Evolutionary conservation across 2,888 invertebrate species (phyloP).

Genomic region (Mesorhabditis belari): DNA sequence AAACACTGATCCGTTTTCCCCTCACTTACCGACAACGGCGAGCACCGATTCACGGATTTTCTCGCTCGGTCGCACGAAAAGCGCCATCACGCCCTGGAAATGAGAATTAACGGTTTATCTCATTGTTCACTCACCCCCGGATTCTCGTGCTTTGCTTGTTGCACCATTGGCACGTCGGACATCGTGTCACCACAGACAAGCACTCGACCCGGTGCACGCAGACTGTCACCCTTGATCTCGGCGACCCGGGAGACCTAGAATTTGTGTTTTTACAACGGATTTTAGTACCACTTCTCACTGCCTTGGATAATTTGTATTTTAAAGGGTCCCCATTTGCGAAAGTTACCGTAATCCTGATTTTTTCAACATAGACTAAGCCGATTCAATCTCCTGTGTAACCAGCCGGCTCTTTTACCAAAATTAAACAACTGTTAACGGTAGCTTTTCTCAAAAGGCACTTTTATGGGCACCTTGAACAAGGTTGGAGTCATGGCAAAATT

Average conservation of each 20-base stretch:
- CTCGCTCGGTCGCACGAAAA: conserved; percentile 39
- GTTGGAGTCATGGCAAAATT: conserved; percentile 3
- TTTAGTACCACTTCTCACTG: too few relatives aligned
- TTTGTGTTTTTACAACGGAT: background rate
- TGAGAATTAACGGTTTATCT: too few relatives aligned
- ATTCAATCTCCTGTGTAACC: conserved; percentile 37
- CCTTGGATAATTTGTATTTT: too few relatives aligned
- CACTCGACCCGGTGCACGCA: conserved; percentile 36
- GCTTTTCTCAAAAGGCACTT: too few relatives aligned
- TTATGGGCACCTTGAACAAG: too few relatives aligned
- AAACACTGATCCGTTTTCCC: too few relatives aligned
- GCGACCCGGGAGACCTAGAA: conserved; percentile 22
- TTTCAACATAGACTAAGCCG: too few relatives aligned
- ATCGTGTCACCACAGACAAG: conserved; percentile 51
- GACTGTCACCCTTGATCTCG: conserved; percentile 22
- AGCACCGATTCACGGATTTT: conserved; percentile 26
- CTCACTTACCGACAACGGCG: conserved; percentile 27
- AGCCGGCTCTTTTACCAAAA: too few relatives aligned
- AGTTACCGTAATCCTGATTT: too few relatives aligned
- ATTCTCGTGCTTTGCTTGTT: conserved; percentile 35
- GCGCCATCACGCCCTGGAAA: conserved; percentile 35
- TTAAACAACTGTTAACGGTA: too few relatives aligned
- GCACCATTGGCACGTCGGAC: conserved; percentile 51
- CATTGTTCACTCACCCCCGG: conserved; percentile 24
- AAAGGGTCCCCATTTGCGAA: too few relatives aligned